Percentiles rank a stretch among this genome's conserved stretches.
Conservation (phyloP, 2,113 vertebrate genomes). For the Pica pica region DNA sequence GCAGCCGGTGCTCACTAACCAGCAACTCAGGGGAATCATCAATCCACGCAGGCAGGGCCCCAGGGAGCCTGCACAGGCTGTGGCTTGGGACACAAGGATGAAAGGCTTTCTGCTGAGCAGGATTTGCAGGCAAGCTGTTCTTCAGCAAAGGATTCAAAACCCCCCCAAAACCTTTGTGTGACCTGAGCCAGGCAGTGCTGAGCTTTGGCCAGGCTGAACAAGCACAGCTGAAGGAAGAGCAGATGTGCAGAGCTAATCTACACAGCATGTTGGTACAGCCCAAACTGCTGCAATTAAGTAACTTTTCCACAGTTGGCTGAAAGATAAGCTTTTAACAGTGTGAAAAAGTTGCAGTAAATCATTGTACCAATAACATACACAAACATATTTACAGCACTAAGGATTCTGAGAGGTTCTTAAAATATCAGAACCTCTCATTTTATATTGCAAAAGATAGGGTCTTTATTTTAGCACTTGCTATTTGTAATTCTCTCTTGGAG, state of each 20-base stretch:
- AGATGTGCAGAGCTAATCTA: background rate
- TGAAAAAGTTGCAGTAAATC: background rate
- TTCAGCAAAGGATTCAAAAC: background rate
- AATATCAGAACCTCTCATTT: background rate
- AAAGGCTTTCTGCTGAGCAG: background rate
- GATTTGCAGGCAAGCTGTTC: background rate
- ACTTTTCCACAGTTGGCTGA: background rate
- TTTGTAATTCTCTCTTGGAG: background rate
- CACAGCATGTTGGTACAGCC: accelerated
- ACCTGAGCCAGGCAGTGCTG: background rate
- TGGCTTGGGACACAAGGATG: background rate
- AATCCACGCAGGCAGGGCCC: accelerated
- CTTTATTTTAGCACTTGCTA: background rate
- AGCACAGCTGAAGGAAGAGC: background rate
- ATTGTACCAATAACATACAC: background rate
- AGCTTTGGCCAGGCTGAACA: background rate
- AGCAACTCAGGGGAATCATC: accelerated
- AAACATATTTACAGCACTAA: background rate
- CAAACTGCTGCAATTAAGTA: background rate
- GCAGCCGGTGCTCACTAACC: accelerated
- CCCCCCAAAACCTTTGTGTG: background rate
- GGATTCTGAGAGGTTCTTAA: background rate
- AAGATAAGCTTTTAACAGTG: background rate
- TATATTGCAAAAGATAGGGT: background rate
- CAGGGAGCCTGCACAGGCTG: background rate